Evolutionary conservation across 1,140 invertebrate species (phyloP).

Genomic region (Heterodera carotae): DNA sequence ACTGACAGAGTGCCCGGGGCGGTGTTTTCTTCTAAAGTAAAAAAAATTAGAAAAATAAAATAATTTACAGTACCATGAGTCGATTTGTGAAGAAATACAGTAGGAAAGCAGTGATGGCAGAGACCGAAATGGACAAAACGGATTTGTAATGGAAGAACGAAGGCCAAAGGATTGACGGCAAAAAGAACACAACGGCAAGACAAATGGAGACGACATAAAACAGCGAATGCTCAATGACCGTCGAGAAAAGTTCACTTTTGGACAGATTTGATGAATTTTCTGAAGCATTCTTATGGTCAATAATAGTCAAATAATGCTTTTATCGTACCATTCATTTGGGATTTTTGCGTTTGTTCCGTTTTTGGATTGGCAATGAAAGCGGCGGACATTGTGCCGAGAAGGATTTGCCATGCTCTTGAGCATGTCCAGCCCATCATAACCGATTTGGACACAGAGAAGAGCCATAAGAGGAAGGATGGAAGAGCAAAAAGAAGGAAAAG

Average conservation of each 20-base stretch:
- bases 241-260: neutral
- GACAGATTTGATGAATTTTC: neutral
- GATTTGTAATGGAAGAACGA: neutral
- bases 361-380: neutral
- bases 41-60: neutral
- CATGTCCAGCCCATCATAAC: neutral
- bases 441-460: neutral
- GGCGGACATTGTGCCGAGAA: conserved; percentile 3
- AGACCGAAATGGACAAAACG: neutral
- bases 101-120: neutral
- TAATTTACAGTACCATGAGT: neutral
- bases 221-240: neutral
- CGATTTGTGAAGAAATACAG: neutral
- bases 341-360: neutral
- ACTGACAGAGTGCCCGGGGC: neutral
- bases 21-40: neutral
- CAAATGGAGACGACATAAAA: neutral
- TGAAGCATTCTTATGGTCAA: neutral
- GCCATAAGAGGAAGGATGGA: neutral
- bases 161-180: neutral
- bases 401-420: neutral
- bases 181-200: conserved; percentile 8
- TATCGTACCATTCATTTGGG: neutral
- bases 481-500: neutral
- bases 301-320: no score